These are phyloP conservation scores for Ctenopoma multispine DNA, from an alignment of 2,797 vertebrate species.

Conservation along the genomic window DNA sequence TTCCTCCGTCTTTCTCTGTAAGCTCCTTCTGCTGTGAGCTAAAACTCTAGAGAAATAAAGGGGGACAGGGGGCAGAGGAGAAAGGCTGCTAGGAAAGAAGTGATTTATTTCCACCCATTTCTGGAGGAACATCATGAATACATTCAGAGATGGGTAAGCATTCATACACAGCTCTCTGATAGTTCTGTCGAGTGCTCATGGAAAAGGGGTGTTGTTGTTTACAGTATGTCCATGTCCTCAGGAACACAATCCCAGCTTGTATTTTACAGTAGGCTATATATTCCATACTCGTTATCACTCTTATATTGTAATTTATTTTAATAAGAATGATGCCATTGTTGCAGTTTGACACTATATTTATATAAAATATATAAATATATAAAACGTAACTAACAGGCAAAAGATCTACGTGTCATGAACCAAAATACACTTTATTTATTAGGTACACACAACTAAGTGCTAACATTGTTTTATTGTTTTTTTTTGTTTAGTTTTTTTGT, in stretches of 20 bases:
- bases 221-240: slow-evolving; percentile 9
- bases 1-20: slow-evolving; percentile 8
- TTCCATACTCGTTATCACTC: neutral
- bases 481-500: too few relatives aligned
- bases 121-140: slow-evolving; percentile 73
- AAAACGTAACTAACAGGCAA: too few relatives aligned
- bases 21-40: slow-evolving; percentile 26
- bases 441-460: neutral
- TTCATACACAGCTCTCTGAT: slow-evolving; percentile 48
- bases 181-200: slow-evolving; percentile 47
- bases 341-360: neutral
- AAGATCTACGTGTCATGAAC: too few relatives aligned
- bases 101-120: slow-evolving; percentile 76
- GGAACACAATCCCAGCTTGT: slow-evolving; percentile 6
- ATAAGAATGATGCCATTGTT: neutral
- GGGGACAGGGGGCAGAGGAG: slow-evolving; percentile 40
- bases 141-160: slow-evolving; percentile 59
- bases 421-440: neutral
- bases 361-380: too few relatives aligned
- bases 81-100: slow-evolving; percentile 45
- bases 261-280: slow-evolving; percentile 6
- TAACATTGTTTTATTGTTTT: too few relatives aligned
- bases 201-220: slow-evolving; percentile 23
- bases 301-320: neutral
- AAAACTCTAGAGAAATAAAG: slow-evolving; percentile 61